These are phyloP conservation scores for Paraplagusia blochii DNA, from an alignment of 2,113 vertebrate genomes.

Conservation along the genomic window DNA sequence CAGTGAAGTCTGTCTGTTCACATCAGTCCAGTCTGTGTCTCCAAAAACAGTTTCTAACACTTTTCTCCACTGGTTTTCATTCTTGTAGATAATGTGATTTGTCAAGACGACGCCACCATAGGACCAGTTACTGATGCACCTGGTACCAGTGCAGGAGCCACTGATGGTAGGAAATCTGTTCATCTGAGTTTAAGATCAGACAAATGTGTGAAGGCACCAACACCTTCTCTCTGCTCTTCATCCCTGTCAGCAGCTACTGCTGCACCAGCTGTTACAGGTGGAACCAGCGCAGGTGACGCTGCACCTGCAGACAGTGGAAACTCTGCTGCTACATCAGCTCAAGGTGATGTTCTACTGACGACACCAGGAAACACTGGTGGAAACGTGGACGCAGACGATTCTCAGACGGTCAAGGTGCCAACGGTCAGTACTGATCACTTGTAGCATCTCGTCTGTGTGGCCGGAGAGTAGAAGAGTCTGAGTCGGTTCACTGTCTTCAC, in stretches of 20 bases:
- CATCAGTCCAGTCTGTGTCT: background rate
- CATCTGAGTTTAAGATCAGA: too few relatives aligned
- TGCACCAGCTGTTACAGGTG: background rate
- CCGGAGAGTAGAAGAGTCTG: background rate
- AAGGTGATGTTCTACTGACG: background rate
- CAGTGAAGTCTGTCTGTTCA: too few relatives aligned
- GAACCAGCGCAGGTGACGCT: accelerated
- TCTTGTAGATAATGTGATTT: constrained; percentile 49
- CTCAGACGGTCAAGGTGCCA: accelerated
- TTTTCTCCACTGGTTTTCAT: background rate
- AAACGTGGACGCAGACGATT: accelerated
- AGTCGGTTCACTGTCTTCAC: constrained; percentile 17
- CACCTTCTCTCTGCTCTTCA: background rate
- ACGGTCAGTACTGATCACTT: constrained; percentile 20
- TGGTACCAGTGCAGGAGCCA: too few relatives aligned
- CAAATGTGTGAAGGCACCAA: background rate
- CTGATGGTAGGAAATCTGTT: background rate
- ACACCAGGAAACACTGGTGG: accelerated
- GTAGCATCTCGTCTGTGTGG: background rate
- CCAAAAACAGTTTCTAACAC: constrained; percentile 12
- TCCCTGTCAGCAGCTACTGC: background rate
- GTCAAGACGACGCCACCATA: constrained; percentile 5
- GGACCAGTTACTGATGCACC: accelerated
- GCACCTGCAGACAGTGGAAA: background rate
- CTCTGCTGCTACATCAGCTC: background rate